Evolutionary conservation across 1,140 invertebrate species (phyloP), one percentile per base, ranked within the genome.

Genomic region (Meloidogyne floridensis): DNA sequence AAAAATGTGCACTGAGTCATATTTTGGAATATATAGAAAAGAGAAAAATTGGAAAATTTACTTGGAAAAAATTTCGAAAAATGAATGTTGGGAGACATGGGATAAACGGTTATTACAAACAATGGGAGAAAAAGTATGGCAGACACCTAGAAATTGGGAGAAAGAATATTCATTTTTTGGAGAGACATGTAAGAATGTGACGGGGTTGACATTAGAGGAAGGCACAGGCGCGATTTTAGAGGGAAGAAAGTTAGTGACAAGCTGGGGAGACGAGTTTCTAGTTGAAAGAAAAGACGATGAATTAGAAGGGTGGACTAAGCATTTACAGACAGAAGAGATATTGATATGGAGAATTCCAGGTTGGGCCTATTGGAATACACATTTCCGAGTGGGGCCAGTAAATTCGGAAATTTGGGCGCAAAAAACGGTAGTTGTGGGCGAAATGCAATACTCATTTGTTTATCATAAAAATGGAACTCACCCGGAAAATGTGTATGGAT

Each of bases 211-310:
- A 10, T 9, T 75, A 8, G 74, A 75, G 51, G 74, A 75, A 47
- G 74, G 74, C 51, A 20, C 7, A 9, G 74, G 6, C 13, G 42
- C 51, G 9, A 75, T 75, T 51, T 32, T 75, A 18, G 74, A 75
- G 7, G 74, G 74, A 0, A 51, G 6, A 51, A 75, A 54, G 9
- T 54, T 75, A 9, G 11, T 75, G 6, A 75, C 74, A 3, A 56
- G 51, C 1, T 75, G 74, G 74, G 74, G 74, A 51, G 74, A 75
- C 11, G 53, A 54, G 9, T 54, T 54, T 54, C 9, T 54, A 8
- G 7, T 54, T 54, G 20, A n/a, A 1, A 54, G 7, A 54, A 11
- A 75, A 47, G 10, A 18, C 2, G 74, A 75, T 10, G 18, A 74
- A 7, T 13, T 4, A 59, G 74, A 75, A 75, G 74, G 59, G 3